Evolutionary conservation across 2,888 invertebrate genomes (phyloP).

Genomic region (Euproctis similis): DNA sequence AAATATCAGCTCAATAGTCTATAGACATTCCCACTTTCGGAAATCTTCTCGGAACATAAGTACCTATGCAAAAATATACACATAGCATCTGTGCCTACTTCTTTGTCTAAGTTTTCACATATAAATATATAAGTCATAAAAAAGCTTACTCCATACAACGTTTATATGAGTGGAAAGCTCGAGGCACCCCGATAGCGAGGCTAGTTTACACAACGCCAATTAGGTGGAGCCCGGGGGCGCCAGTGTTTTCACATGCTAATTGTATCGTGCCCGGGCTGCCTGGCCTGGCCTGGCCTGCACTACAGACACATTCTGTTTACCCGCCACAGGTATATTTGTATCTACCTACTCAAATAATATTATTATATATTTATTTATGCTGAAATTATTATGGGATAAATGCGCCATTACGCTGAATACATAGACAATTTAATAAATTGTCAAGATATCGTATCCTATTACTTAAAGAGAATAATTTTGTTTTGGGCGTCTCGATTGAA

Average conservation of each 20-base stretch:
- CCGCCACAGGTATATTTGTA: constrained; percentile 8
- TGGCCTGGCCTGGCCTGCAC: too few species aligned
- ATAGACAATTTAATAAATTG: neutral
- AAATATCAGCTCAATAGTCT: too few species aligned
- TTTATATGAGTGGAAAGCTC: constrained; percentile 23
- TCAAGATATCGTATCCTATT: too few species aligned
- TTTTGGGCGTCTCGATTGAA: too few species aligned
- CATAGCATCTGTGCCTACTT: too few species aligned
- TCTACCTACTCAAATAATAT: neutral
- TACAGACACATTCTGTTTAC: constrained; percentile 8
- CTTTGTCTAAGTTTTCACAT: too few species aligned
- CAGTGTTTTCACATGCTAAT: constrained; percentile 57
- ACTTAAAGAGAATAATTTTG: too few species aligned
- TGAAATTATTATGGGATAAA: neutral
- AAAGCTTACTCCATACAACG: constrained; percentile 13
- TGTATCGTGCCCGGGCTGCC: constrained; percentile 37
- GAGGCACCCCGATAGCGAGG: constrained; percentile 63
- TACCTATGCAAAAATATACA: too few species aligned
- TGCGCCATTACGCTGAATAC: neutral
- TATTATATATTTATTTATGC: constrained; percentile 9
- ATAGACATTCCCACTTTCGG: too few species aligned
- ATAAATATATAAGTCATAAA: too few species aligned
- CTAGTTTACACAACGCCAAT: constrained; percentile 72
- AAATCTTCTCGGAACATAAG: too few species aligned
- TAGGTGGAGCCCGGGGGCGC: constrained; percentile 56